Evolutionary conservation across 2,113 vertebrate species (phyloP), one percentile per base, ranked within the genome.

Genomic region (Polypterus senegalus): DNA sequence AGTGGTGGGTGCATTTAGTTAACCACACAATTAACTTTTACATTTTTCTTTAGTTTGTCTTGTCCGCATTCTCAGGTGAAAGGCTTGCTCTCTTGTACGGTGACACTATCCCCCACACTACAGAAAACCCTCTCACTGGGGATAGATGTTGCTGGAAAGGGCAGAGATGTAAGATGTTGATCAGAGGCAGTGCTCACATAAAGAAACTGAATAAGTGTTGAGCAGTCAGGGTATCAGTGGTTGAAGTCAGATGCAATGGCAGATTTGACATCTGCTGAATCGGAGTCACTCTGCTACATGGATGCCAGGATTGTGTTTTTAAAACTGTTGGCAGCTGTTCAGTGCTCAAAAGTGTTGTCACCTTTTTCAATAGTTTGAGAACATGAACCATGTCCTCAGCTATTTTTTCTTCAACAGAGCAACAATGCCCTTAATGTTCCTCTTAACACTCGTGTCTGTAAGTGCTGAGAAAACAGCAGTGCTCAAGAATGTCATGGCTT

Each of bases 271-370:
- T 60, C 59, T 48, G 45, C 5, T 60, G 47, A 11, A 60, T 49
- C 45, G 48, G 46, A 11, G 45, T 46, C 63, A 68, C 8, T 68
- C 47, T 61, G 47, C 59, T 64, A 61, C 65, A 66, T 62, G 44
- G 53, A 48, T 56, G 58, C 46, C 62, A 67, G 54, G 53, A 67
- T 64, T 47, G 48, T 48, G 59, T 64, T 62, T 57, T 67, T 67
- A 62, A 61, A 49, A 61, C 5, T 8, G 65, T 67, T 53, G 66
- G 48, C 62, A 53, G 48, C 66, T 67, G 62, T 57, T 67, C 62
- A 47, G 66, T 68, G 63, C 55, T 63, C 48, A 59, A 46, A 5
- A 61, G 46, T 9, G 48, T 61, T 61, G 59, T 61, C 9, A 61
- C 46, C 5, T 11, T 61, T 49, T 61, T 61, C 47, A 61, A 27